Evolutionary conservation across 1,140 invertebrate genomes (phyloP).

Genomic region (Euwallacea similis): DNA sequence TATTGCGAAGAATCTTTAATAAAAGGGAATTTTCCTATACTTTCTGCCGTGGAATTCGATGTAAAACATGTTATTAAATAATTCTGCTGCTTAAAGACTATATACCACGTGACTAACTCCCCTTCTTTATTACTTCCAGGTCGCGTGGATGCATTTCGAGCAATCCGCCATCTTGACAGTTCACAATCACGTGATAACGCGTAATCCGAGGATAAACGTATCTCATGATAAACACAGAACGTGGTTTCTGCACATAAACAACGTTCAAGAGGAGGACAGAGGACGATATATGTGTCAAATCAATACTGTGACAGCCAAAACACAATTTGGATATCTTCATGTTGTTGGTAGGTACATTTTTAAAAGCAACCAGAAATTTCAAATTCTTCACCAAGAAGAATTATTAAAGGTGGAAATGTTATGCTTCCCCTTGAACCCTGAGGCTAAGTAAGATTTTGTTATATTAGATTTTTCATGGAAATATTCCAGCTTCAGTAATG

Average conservation of each 20-base stretch:
- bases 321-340: conserved; percentile 88
- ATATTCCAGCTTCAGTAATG: too few relatives aligned
- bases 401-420: too few relatives aligned
- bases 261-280: conserved; percentile 87
- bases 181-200: conserved; percentile 88
- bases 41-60: background rate
- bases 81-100: background rate
- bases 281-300: conserved; percentile 96
- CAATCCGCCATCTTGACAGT: conserved; percentile 91
- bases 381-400: too few relatives aligned
- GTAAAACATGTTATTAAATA: background rate
- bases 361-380: too few relatives aligned
- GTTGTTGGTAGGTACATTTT: conserved; percentile 79
- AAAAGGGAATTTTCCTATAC: background rate
- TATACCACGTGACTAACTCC: background rate
- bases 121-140: conserved; percentile 61
- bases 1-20: conserved; percentile 15
- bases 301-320: conserved; percentile 90
- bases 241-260: conserved; percentile 88
- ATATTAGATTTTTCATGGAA: too few relatives aligned
- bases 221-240: conserved; percentile 80
- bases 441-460: too few relatives aligned
- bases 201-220: conserved; percentile 88
- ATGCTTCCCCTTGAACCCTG: too few relatives aligned
- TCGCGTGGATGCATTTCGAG: conserved; percentile 94